phyloP scores from a whole-genome alignment of 2,888 invertebrate genomes.

The Torymus texanus region DNA sequence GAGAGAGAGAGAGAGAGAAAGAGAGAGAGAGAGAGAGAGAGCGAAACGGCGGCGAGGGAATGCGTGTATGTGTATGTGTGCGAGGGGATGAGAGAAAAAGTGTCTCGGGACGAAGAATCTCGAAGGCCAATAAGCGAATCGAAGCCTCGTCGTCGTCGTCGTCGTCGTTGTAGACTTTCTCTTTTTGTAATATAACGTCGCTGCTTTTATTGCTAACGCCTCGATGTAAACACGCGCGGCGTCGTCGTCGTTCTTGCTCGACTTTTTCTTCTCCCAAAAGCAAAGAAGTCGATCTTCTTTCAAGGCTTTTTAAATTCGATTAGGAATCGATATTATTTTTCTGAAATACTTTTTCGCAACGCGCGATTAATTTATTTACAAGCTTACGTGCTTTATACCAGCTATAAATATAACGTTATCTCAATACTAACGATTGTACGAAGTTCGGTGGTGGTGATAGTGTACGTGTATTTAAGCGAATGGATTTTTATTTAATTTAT shows the following conservation, averaged over 20 bases:
- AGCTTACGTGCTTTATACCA: too few relatives aligned
- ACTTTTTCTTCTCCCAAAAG: background rate
- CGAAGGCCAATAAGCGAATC: slow-evolving; percentile 47
- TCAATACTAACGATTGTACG: background rate
- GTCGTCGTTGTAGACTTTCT: slow-evolving; percentile 23
- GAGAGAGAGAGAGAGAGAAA: slow-evolving; percentile 14
- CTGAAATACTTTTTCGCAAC: background rate
- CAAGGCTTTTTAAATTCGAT: too few relatives aligned
- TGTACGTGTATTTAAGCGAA: too few relatives aligned
- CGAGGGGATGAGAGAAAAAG: slow-evolving; percentile 49
- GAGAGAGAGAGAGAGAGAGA: too few relatives aligned
- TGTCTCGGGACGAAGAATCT: slow-evolving; percentile 34
- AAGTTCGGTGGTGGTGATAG: too few relatives aligned
- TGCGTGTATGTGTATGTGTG: background rate
- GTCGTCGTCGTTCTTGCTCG: background rate
- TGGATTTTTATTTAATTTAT: background rate
- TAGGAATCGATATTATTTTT: background rate
- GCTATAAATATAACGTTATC: slow-evolving; percentile 1
- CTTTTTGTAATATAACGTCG: slow-evolving; percentile 44
- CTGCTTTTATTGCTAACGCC: slow-evolving; percentile 43
- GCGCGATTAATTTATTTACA: background rate
- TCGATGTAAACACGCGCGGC: slow-evolving; percentile 30
- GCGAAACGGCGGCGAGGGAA: slow-evolving; percentile 28
- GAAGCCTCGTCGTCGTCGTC: background rate
- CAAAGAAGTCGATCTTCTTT: background rate